These are phyloP conservation scores for Bellardia pandia DNA, from an alignment of 2,888 invertebrate genomes.

Conservation along the genomic window DNA sequence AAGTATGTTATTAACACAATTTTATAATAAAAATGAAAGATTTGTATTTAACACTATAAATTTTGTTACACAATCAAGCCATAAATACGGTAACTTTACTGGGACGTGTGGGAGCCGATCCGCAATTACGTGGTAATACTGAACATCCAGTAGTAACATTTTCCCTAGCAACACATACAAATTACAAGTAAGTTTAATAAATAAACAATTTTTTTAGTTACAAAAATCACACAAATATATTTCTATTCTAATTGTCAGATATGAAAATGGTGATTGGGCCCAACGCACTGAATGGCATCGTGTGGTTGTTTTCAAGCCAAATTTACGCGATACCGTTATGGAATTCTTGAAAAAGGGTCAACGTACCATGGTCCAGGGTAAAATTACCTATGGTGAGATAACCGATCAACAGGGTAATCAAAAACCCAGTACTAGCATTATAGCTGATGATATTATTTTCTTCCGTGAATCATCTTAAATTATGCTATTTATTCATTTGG, in stretches of 20 bases:
- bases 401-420: slow-evolving; percentile 90
- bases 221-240: not conserved
- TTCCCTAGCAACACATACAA: slow-evolving; percentile 94
- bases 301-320: slow-evolving; percentile 93
- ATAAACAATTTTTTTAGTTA: not conserved
- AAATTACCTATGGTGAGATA: slow-evolving; percentile 93
- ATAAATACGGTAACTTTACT: slow-evolving; percentile 93
- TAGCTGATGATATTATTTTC: slow-evolving; percentile 95
- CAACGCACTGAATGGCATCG: slow-evolving; percentile 97
- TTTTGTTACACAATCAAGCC: slow-evolving; percentile 84
- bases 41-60: not conserved
- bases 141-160: slow-evolving; percentile 95
- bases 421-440: slow-evolving; percentile 90
- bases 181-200: slow-evolving; percentile 87
- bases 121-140: slow-evolving; percentile 92
- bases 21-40: not conserved
- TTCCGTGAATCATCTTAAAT: slow-evolving; percentile 85
- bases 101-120: slow-evolving; percentile 95
- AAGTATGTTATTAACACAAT: slow-evolving; percentile 64
- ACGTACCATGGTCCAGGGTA: slow-evolving; percentile 92
- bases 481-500: not conserved
- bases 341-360: slow-evolving; percentile 94
- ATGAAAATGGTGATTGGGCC: slow-evolving; percentile 90
- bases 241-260: slow-evolving; percentile 78
- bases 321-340: slow-evolving; percentile 91